Evolutionary conservation across 2,888 invertebrate genomes (phyloP), one percentile per base, ranked within the genome.

Genomic region (Archaeoteleia sp.): DNA sequence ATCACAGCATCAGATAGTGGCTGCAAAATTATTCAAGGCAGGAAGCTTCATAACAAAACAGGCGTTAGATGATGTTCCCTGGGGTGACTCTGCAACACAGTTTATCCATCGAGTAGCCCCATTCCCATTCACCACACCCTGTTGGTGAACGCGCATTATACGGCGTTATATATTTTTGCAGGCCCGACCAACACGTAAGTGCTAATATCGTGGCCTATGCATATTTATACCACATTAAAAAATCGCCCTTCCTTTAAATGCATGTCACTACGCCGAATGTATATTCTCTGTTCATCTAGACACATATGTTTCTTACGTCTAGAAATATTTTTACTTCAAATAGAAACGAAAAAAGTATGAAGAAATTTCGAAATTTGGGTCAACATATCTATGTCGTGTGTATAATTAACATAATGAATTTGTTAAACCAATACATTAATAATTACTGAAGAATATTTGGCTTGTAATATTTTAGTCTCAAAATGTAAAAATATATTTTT

Each of bases 91-190:
- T 77, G 82, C 83, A 82, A 86, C 86, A 86, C 85, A 84, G 85
- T 85, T 86, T 86, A 86, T 86, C 86, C 86, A 86, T 86, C 75
- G 84, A 82, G 78, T 49, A 78, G 78, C 74, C 79, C 77, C 78
- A 66, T 70, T 70, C 49, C 53, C 60, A 62, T 76, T 77, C 61
- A 58, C 73, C 51, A 60, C 51, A 48, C 68, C 65, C 65, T 43
- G 54, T 54, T 49, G 54, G 58, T 63, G 53, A 57, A 39, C 54
- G 37, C 48, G 70, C 74, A 73, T 77, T 71, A 74, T 74, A 72
- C 63, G 75, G n/a, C 72, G 76, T 75, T 75, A 81, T 81, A 81
- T 79, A 79, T 80, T 82, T 79, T 74, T 70, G 57, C 71, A 42
- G 73, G 74, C 74, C 43, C 61, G 57, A n/a, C 48, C 75, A 73